Evolutionary conservation across 2,797 vertebrate genomes (phyloP), one percentile per base, ranked within the genome.

Genomic region (Brotula barbata): DNA sequence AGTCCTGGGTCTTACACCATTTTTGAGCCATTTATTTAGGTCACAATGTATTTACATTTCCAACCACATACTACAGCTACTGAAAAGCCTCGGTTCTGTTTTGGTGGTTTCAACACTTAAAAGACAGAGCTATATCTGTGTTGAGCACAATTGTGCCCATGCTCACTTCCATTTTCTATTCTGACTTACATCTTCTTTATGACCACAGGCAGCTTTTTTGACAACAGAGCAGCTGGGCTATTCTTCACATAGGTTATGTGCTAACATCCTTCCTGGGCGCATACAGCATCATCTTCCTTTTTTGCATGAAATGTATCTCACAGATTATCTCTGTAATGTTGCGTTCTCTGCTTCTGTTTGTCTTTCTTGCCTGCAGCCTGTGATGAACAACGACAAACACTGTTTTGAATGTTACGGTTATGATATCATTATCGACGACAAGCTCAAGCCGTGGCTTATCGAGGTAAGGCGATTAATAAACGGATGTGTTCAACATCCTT

Each of bases 331-430:
- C n/a, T 23, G 3, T 47, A 14, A 47, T 19, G 34, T 54, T 8
- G 14, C 2, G 20, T 48, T 39, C 43, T 66, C 21, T 47, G 15
- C 9, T 34, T 39, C 7, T 73, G 50, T 53, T 37, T 12, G 36
- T 60, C 53, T 48, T 22, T 51, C 15, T 62, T 11, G 34, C 42
- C 57, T 3, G 1, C 78, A 99, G 97, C 94, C 96, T 2, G 96
- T 98, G 73, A 99, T 99, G 94, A 98, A 96, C 88, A 99, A 97
- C 3, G 97, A 99, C 87, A 98, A 98, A 69, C 97, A 99, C 85
- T 99, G 97, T 87, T 99, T 99, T 41, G 97, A 99, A 63, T 99
- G 97, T 77, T 99, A 99, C 0, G 97, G 97, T 13, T 99, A 99
- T 50, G 97, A 99, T 86, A 99, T 99, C 89, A 99, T 99, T 72